These are phyloP conservation scores for Vidua chalybeata DNA, from an alignment of 2,113 vertebrate genomes.

Conservation along the genomic window DNA sequence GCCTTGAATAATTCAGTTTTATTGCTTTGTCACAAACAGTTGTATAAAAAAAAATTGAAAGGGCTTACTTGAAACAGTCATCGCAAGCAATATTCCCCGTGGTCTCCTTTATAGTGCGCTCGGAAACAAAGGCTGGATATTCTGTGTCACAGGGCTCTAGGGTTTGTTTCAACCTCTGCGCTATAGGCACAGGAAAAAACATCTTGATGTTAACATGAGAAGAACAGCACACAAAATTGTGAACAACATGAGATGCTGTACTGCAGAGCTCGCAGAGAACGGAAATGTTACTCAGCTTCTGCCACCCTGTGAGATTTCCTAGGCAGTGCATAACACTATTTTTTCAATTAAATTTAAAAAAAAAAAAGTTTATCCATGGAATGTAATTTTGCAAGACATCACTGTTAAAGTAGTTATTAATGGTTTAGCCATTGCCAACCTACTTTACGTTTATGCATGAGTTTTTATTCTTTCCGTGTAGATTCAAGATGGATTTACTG, in stretches of 20 bases:
- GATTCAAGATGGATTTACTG: neutral
- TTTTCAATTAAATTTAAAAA: conserved; percentile 65
- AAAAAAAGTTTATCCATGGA: conserved; percentile 28
- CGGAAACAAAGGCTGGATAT: conserved; percentile 96
- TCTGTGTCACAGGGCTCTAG: conserved; percentile 96
- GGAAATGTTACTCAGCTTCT: conserved; percentile 63
- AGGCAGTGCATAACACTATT: conserved; percentile 70
- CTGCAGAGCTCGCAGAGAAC: neutral
- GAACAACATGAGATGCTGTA: conserved; percentile 28
- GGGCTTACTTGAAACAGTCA: conserved; percentile 92
- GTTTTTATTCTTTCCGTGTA: conserved; percentile 6
- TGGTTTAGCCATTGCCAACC: neutral
- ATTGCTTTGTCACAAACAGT: conserved; percentile 28
- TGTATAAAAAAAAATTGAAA: neutral
- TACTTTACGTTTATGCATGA: conserved; percentile 18
- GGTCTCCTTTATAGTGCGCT: conserved; percentile 99
- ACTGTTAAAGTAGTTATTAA: conserved; percentile 21
- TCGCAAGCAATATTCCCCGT: conserved; percentile 92
- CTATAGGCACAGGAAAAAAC: conserved; percentile 70
- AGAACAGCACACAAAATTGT: conserved; percentile 37
- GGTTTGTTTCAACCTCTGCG: conserved; percentile 87
- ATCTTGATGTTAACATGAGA: conserved; percentile 48
- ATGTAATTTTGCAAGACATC: conserved; percentile 54
- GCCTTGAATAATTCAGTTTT: neutral
- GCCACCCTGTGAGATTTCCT: conserved; percentile 75